phyloP scores from a whole-genome alignment of 2,888 invertebrate species.

The Spisula subtruncata region DNA sequence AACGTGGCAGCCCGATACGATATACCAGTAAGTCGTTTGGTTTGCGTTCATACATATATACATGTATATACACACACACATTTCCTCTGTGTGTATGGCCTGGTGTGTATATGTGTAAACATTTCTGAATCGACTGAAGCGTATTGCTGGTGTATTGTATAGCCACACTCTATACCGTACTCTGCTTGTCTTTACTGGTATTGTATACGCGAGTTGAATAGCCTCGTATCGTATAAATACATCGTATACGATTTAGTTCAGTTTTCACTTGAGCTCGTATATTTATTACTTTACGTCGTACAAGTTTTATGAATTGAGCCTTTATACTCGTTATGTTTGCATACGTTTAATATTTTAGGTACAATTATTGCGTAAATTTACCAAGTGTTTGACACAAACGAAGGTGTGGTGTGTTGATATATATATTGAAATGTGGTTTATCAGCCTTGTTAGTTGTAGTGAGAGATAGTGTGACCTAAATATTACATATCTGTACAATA shows the following conservation, averaged over 20 bases:
- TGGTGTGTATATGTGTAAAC: slow-evolving; percentile 12
- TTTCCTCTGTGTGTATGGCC: not conserved
- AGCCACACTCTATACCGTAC: not conserved
- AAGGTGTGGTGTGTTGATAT: slow-evolving; percentile 33
- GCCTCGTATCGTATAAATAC: not conserved
- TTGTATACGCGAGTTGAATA: not conserved
- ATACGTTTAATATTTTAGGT: slow-evolving; percentile 43
- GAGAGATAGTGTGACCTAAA: slow-evolving; percentile 1
- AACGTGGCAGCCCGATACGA: not conserved
- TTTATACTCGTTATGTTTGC: slow-evolving; percentile 39
- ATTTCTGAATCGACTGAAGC: not conserved
- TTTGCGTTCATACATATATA: not conserved
- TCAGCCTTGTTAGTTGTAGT: not conserved
- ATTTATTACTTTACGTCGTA: slow-evolving; percentile 27
- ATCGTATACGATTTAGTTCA: slow-evolving; percentile 1
- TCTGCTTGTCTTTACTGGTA: not conserved
- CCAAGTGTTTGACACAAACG: slow-evolving; percentile 18
- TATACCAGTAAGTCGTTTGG: not conserved
- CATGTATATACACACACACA: not conserved
- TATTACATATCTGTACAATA: not conserved
- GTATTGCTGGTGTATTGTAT: not conserved
- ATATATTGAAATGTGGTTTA: slow-evolving; percentile 19
- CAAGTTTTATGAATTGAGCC: slow-evolving; percentile 49
- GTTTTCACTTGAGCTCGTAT: not conserved
- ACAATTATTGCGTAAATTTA: slow-evolving; percentile 44